These are phyloP conservation scores for Thyatira batis DNA, from an alignment of 2,888 invertebrate genomes.

Conservation along the genomic window DNA sequence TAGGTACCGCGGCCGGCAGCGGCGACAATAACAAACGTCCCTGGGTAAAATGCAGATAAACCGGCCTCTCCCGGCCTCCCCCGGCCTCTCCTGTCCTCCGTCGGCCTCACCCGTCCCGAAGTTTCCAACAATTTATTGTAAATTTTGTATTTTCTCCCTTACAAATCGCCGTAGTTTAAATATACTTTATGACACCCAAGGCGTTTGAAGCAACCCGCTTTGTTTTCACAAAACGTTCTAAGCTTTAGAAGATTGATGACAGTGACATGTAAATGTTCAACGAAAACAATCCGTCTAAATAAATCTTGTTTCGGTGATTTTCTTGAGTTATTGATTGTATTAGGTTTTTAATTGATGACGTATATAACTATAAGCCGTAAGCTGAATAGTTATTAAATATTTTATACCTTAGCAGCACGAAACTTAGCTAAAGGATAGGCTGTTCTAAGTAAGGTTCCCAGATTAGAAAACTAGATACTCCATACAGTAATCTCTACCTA, in stretches of 20 bases:
- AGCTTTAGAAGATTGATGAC: conserved; percentile 1
- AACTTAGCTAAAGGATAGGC: no score
- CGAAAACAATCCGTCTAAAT: not conserved
- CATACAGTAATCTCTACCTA: no score
- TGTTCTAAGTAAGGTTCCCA: no score
- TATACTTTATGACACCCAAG: conserved; percentile 1
- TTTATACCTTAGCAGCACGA: no score
- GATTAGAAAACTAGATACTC: no score
- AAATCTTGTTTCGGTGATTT: no score
- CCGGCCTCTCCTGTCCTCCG: not conserved
- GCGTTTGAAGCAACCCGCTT: not conserved
- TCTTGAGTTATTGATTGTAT: no score
- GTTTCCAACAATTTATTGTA: conserved; percentile 1
- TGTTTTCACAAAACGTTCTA: conserved; percentile 1
- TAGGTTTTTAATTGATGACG: no score
- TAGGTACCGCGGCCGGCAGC: conserved; percentile 7
- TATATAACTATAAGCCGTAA: no score
- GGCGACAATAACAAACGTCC: conserved; percentile 20
- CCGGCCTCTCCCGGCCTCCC: conserved; percentile 5
- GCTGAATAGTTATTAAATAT: no score
- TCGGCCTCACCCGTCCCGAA: not conserved
- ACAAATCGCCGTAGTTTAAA: conserved; percentile 1
- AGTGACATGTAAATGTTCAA: not conserved
- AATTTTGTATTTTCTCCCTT: conserved; percentile 1
- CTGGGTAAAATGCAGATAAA: conserved; percentile 19